phyloP scores from a whole-genome alignment of 2,888 invertebrate species.

The Drosophila mercatorum region DNA sequence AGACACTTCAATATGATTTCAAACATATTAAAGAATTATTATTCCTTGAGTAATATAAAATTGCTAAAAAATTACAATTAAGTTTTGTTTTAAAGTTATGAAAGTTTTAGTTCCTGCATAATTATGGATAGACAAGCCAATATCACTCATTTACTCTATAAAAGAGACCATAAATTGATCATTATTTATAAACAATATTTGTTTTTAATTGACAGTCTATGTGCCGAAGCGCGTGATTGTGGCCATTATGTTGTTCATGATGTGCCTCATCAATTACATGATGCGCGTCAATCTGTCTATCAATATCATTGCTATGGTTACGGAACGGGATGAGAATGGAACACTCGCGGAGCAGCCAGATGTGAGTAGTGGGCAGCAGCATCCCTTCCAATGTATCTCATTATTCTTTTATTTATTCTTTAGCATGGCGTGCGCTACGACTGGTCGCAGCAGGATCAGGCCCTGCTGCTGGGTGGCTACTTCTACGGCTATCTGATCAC shows the following conservation, averaged over 20 bases:
- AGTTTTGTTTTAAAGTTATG: not conserved
- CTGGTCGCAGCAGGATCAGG: slow-evolving; percentile 88
- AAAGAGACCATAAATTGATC: too few species aligned
- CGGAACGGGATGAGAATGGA: slow-evolving; percentile 82
- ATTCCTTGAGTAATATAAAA: not conserved
- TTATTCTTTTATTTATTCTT: slow-evolving; percentile 45
- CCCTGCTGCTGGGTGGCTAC: slow-evolving; percentile 88
- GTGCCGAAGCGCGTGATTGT: slow-evolving; percentile 86
- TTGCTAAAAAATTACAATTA: not conserved
- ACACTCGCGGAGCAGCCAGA: slow-evolving; percentile 78
- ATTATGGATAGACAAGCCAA: not conserved
- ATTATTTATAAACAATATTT: slow-evolving; percentile 23
- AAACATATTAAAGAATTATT: not conserved
- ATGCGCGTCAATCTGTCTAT: slow-evolving; percentile 91
- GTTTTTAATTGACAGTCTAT: slow-evolving; percentile 80
- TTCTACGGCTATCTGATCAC: slow-evolving; percentile 90
- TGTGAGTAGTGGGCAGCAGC: slow-evolving; percentile 68
- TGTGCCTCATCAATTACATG: slow-evolving; percentile 90
- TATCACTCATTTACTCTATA: not conserved
- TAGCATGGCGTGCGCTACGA: slow-evolving; percentile 86
- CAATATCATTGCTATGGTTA: slow-evolving; percentile 90
- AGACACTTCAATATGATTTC: not conserved
- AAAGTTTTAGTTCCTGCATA: not conserved
- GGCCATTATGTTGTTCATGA: slow-evolving; percentile 90
- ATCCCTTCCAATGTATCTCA: not conserved